Conservation (phyloP, 2,888 invertebrate genomes). For the Fragum whitleyi region DNA sequence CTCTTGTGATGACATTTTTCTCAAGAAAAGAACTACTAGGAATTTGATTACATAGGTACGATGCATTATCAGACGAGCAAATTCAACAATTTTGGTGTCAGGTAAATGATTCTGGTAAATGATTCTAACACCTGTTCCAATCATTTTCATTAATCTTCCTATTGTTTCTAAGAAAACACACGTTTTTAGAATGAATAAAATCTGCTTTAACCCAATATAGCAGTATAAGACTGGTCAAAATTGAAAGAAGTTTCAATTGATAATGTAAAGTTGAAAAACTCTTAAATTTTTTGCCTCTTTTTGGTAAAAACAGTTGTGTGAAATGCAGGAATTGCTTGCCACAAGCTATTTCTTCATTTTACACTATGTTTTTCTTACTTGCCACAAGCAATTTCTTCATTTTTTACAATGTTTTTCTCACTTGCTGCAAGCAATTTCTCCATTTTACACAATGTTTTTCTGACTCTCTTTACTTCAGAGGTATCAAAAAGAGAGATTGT, state of each 20-base stretch:
- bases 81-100: no score
- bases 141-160: no score
- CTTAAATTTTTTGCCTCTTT: no score
- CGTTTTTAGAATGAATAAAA: no score
- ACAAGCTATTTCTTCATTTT: neutral
- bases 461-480: neutral
- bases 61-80: no score
- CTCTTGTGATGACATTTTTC: no score
- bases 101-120: no score
- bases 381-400: neutral
- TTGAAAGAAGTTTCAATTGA: neutral
- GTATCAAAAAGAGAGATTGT: neutral
- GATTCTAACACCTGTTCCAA: no score
- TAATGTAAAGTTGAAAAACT: neutral
- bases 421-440: neutral
- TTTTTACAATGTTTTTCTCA: neutral
- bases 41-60: no score
- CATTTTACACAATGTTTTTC: neutral
- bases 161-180: no score
- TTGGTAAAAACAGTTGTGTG: neutral
- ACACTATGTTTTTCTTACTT: neutral
- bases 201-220: no score
- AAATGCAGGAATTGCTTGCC: neutral
- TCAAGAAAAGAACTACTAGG: no score
- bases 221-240: neutral